phyloP scores from a whole-genome alignment of 2,113 vertebrate species.

The Aviceda subcristata region DNA sequence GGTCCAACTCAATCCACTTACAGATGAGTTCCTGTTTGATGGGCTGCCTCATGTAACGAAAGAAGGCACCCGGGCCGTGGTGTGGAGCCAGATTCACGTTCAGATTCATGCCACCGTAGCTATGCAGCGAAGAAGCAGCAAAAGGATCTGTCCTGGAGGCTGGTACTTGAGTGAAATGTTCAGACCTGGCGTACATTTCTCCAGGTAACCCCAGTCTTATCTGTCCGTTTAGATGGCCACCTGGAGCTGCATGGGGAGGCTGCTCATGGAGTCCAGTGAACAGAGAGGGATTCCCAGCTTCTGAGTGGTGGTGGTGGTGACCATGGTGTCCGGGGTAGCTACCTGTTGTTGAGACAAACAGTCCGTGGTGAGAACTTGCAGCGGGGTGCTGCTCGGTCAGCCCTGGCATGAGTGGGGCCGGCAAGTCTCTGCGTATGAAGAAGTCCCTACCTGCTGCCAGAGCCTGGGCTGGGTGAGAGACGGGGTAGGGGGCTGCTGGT shows the following conservation, averaged over 20 bases:
- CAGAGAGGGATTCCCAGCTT: conserved; percentile 86
- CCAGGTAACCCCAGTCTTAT: conserved; percentile 97
- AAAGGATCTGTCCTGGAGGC: conserved; percentile 92
- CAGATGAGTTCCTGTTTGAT: conserved; percentile 99
- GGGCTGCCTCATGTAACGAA: conserved; percentile 98
- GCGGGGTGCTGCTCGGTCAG: conserved; percentile 81
- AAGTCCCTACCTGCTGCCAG: conserved; percentile 90
- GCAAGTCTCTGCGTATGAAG: conserved; percentile 86
- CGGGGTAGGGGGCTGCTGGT: conserved; percentile 75
- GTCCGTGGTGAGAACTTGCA: conserved; percentile 90
- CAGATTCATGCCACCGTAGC: conserved; percentile 93
- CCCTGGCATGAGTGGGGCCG: conserved; percentile 84
- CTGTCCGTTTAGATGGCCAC: conserved; percentile 95
- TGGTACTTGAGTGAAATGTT: conserved; percentile 91
- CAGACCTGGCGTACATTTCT: conserved; percentile 96
- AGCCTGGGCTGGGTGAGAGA: conserved; percentile 81
- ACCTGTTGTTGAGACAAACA: conserved; percentile 99
- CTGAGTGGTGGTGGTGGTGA: conserved; percentile 84
- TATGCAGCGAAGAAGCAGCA: conserved; percentile 85
- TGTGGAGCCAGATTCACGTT: conserved; percentile 87
- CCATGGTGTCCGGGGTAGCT: conserved; percentile 98
- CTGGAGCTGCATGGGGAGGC: conserved; percentile 87
- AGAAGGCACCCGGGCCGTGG: conserved; percentile 94
- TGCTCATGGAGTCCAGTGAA: conserved; percentile 94
- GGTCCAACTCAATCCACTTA: conserved; percentile 93